Evolutionary conservation across 1,140 invertebrate species (phyloP).

Genomic region (Anadara kagoshimensis): DNA sequence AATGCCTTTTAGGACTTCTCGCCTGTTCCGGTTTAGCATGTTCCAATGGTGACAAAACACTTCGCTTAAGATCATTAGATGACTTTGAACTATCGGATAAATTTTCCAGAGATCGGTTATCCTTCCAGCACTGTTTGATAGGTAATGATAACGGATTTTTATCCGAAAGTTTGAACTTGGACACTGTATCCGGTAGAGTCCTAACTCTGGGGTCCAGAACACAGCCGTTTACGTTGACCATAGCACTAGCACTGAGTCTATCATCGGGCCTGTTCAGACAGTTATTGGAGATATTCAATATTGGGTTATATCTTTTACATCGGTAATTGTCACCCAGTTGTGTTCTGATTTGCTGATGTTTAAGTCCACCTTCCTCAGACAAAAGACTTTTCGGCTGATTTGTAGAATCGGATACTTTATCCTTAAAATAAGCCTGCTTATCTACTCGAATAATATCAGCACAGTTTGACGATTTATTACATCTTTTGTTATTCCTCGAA

Average conservation of each 20-base stretch:
- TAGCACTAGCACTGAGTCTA: neutral
- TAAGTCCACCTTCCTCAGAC: slow-evolving; percentile 13
- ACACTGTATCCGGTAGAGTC: neutral
- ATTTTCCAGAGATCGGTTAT: slow-evolving; percentile 8
- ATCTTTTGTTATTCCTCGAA: slow-evolving; percentile 5
- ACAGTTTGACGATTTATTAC: slow-evolving; percentile 11
- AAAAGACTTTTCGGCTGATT: slow-evolving; percentile 16
- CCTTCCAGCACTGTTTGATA: neutral
- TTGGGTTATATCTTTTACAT: slow-evolving; percentile 25
- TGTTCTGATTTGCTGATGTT: slow-evolving; percentile 11
- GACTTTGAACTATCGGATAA: neutral
- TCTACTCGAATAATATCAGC: slow-evolving; percentile 5
- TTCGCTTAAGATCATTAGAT: neutral
- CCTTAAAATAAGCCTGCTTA: too few relatives aligned
- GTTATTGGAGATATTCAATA: slow-evolving; percentile 21
- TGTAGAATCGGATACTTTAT: too few relatives aligned
- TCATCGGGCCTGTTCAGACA: slow-evolving; percentile 21
- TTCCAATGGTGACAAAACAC: slow-evolving; percentile 1
- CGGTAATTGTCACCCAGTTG: slow-evolving; percentile 1
- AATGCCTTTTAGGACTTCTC: slow-evolving; percentile 14
- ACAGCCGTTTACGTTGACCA: too few relatives aligned
- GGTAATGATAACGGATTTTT: slow-evolving; percentile 11
- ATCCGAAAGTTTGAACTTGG: slow-evolving; percentile 2
- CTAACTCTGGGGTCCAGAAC: too few relatives aligned
- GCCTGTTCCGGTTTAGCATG: slow-evolving; percentile 14